Conservation (phyloP, 2,113 vertebrate species). For the Pangasianodon gigas region DNA sequence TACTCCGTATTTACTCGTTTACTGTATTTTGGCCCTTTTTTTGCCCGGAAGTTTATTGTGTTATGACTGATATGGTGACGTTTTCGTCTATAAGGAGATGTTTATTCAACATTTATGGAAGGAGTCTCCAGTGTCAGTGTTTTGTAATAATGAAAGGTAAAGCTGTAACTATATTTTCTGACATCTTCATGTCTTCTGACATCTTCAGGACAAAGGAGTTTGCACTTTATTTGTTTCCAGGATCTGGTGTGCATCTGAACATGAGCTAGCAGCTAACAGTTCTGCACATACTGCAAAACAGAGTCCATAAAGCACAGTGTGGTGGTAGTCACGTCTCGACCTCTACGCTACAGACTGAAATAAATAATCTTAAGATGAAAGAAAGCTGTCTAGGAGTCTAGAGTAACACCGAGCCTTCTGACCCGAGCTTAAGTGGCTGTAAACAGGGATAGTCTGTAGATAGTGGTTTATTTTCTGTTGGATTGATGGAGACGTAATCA, state of each 20-base stretch:
- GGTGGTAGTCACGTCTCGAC: neutral
- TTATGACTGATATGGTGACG: no score
- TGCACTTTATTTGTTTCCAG: neutral
- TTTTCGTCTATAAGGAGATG: no score
- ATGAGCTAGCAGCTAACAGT: neutral
- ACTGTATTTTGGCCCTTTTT: no score
- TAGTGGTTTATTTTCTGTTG: neutral
- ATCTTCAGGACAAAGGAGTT: neutral
- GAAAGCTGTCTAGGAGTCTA: neutral
- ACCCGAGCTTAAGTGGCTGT: neutral
- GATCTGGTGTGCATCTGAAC: neutral
- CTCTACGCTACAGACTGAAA: neutral
- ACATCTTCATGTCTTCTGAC: neutral
- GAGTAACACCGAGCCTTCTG: neutral
- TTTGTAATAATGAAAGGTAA: no score
- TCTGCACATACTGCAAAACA: neutral
- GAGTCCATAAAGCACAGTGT: neutral
- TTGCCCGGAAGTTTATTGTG: no score
- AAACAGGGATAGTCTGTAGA: neutral
- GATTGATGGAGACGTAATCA: neutral
- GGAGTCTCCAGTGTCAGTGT: no score
- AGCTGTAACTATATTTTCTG: neutral
- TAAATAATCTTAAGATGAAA: neutral
- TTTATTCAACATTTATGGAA: neutral
- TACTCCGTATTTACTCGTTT: no score